Conservation (phyloP, 1,140 invertebrate species). For the Trialeurodes vaporariorum region DNA sequence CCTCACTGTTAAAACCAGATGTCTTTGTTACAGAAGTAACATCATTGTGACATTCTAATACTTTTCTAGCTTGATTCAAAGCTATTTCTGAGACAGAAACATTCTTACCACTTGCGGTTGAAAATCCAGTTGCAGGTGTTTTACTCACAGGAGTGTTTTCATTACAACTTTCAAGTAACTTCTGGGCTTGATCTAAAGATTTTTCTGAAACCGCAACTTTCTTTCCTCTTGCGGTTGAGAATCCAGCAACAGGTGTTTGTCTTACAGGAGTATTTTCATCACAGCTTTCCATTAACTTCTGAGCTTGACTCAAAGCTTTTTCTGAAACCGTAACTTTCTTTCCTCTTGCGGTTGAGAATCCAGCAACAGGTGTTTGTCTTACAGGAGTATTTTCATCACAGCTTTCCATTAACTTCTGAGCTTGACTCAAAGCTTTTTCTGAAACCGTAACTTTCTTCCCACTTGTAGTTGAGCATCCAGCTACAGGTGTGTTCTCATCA, state of each 20-base stretch:
- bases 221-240: background rate
- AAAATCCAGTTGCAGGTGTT: slow-evolving; percentile 26
- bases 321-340: slow-evolving; percentile 33
- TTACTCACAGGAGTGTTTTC: slow-evolving; percentile 4
- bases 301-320: slow-evolving; percentile 29
- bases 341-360: slow-evolving; percentile 33
- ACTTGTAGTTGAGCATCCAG: too few relatives aligned
- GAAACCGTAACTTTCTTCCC: too few relatives aligned
- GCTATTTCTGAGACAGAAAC: slow-evolving; percentile 31
- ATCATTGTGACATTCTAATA: slow-evolving; percentile 16
- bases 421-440: too few relatives aligned
- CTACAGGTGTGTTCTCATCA: too few relatives aligned
- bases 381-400: background rate
- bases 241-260: background rate
- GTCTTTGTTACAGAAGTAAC: background rate
- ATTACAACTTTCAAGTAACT: slow-evolving; percentile 2
- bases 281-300: slow-evolving; percentile 19
- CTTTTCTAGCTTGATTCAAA: slow-evolving; percentile 28
- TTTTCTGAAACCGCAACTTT: background rate
- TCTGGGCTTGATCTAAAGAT: background rate
- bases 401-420: background rate
- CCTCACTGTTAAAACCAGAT: background rate
- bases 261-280: background rate
- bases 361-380: slow-evolving; percentile 18
- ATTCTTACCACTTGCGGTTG: slow-evolving; percentile 33